Evolutionary conservation across 2,888 invertebrate genomes (phyloP).

Genomic region (Hypomecis punctinalis): DNA sequence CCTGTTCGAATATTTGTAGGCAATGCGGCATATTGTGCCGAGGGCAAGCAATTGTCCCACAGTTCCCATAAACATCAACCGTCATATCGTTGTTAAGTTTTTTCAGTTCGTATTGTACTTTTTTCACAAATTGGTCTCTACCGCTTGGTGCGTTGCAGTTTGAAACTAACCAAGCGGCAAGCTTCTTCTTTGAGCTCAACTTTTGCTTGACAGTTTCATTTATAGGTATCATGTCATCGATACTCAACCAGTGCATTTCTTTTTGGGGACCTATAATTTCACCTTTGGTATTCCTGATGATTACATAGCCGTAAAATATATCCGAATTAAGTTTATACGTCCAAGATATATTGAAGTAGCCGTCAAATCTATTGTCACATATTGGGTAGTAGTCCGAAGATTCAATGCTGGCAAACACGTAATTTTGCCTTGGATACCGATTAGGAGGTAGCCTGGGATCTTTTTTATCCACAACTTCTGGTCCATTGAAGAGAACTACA

Average conservation of each 20-base stretch:
- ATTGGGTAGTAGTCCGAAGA: slow-evolving; percentile 57
- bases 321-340: slow-evolving; percentile 63
- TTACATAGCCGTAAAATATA: slow-evolving; percentile 55
- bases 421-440: slow-evolving; percentile 53
- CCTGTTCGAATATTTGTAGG: slow-evolving; percentile 49
- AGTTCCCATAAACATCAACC: slow-evolving; percentile 61
- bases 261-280: slow-evolving; percentile 54
- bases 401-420: slow-evolving; percentile 56
- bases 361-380: slow-evolving; percentile 49
- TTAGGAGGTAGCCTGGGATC: slow-evolving; percentile 34
- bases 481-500: slow-evolving; percentile 54
- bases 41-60: slow-evolving; percentile 55
- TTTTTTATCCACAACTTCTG: slow-evolving; percentile 45
- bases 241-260: slow-evolving; percentile 55
- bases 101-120: slow-evolving; percentile 48
- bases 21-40: slow-evolving; percentile 48
- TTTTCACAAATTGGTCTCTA: slow-evolving; percentile 48
- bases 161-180: slow-evolving; percentile 68
- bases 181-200: slow-evolving; percentile 53
- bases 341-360: slow-evolving; percentile 66
- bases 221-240: slow-evolving; percentile 53
- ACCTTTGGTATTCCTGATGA: slow-evolving; percentile 49
- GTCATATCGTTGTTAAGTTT: slow-evolving; percentile 45
- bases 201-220: slow-evolving; percentile 49
- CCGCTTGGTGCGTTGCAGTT: slow-evolving; percentile 54